Conservation (phyloP, 2,113 vertebrate genomes). For the Vulpes ferrilata region DNA sequence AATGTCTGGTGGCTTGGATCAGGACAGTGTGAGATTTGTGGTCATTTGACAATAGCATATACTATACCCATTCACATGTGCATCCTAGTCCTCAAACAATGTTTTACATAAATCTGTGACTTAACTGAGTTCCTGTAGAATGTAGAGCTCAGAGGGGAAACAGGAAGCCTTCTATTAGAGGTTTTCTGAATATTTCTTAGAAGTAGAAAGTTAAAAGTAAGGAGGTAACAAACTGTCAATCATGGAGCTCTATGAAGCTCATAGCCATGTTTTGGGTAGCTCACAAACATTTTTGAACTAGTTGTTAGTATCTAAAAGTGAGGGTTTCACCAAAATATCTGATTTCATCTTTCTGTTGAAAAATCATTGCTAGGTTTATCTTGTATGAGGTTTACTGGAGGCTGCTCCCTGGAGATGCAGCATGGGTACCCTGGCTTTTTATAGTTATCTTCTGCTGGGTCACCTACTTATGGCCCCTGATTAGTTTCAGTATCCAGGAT, state of each 20-base stretch:
- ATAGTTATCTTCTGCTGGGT: not conserved
- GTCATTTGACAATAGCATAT: not conserved
- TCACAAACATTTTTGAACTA: not conserved
- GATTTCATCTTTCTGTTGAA: not conserved
- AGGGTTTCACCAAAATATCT: not conserved
- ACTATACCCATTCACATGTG: not conserved
- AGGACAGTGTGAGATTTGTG: not conserved
- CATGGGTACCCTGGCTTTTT: accelerated
- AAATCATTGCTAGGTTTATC: not conserved
- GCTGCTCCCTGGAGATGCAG: not conserved
- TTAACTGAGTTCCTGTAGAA: not conserved
- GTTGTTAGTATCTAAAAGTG: not conserved
- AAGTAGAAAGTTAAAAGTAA: not conserved
- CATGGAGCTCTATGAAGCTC: too few relatives aligned
- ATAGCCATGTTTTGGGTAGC: not conserved
- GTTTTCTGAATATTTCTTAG: not conserved
- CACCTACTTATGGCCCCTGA: not conserved
- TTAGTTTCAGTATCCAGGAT: not conserved
- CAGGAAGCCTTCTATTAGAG: not conserved
- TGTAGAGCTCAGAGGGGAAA: not conserved
- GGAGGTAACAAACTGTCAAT: not conserved
- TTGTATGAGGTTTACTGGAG: not conserved
- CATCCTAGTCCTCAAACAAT: accelerated
- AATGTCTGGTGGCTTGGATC: not conserved
- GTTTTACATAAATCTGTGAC: not conserved